Evolutionary conservation across 2,113 vertebrate species (phyloP), one percentile per base, ranked within the genome.

Genomic region (Lates calcarifer): DNA sequence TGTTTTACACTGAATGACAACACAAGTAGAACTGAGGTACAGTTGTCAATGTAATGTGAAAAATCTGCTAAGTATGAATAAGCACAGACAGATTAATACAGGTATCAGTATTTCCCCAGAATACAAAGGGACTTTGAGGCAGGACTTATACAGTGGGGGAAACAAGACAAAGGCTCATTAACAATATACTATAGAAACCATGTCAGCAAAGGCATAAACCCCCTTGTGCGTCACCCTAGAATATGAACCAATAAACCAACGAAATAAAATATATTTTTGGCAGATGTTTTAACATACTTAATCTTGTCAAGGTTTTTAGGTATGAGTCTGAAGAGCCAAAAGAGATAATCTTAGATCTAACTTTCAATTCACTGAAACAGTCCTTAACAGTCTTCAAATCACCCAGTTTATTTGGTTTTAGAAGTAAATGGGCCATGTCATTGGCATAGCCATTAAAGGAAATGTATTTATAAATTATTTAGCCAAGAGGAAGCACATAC

Each of bases 131-230:
- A 47, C 17, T 47, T 47, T 15, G 45, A 18, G 45, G 45, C 17
- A 35, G 7, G 7, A 35, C 45, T 53, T 31, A 51, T 51, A 51
- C 22, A 18, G 22, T 8, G 28, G 49, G 29, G 13, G 49, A 35
- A 55, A 49, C 18, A 47, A 47, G 17, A 47, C 17, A 26, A 24
- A n/a, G 12, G 47, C 20, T 22, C 7, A 9, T 26, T 24, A 12
- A 14, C 24, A 14, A 28, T 56, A 24, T 56, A 26, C 53, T 56
- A 24, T 28, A 56, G n/a, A n/a, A n/a, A n/a, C n/a, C n/a, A n/a
- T n/a, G n/a, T n/a, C n/a, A n/a, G 53, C 53, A 56, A 56, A 56
- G 53, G 51, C 51, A 53, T 24, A 24, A 53, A 24, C 51, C 51
- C 51, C 51, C 51, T 24, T 8, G 11, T 20, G 22, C 53, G 26